A percentile compares a stretch with the other conserved stretches of the same genome.
These are phyloP conservation scores for Metalampra italica DNA, from an alignment of 2,888 invertebrate species.

Conservation along the genomic window DNA sequence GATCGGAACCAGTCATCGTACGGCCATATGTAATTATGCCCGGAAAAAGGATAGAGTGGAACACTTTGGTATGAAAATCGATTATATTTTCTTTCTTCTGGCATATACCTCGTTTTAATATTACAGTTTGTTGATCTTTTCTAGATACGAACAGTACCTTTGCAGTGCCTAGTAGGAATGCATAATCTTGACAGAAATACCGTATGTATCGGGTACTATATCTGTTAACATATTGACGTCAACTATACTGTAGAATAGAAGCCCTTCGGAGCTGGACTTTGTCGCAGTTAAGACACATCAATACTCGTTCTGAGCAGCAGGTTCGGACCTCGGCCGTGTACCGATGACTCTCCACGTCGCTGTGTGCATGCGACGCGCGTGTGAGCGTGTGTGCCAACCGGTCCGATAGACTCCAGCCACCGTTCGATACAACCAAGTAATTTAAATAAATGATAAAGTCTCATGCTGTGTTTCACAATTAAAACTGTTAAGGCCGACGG, in stretches of 20 bases:
- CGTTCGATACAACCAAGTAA: conserved; percentile 59
- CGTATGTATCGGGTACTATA: neutral
- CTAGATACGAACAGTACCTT: too few relatives aligned
- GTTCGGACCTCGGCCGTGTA: conserved; percentile 34
- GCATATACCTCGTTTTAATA: too few relatives aligned
- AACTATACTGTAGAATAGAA: conserved; percentile 14
- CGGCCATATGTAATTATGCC: too few relatives aligned
- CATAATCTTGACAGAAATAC: neutral
- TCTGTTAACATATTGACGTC: conserved; percentile 7
- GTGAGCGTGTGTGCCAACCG: conserved; percentile 52
- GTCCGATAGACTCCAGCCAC: conserved; percentile 56
- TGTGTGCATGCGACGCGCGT: conserved; percentile 17
- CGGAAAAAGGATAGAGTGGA: too few relatives aligned
- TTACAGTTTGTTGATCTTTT: too few relatives aligned
- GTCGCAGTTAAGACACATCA: conserved; percentile 15
- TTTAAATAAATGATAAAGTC: conserved; percentile 64
- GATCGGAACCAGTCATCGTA: too few relatives aligned
- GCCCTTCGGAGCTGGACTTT: conserved; percentile 16
- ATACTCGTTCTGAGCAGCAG: conserved; percentile 32
- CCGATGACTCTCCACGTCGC: conserved; percentile 22
- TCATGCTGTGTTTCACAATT: conserved; percentile 60
- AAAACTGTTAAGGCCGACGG: conserved; percentile 54
- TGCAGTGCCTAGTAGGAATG: neutral
- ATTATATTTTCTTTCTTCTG: too few relatives aligned
- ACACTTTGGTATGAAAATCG: too few relatives aligned